phyloP scores from a whole-genome alignment of 1,140 invertebrate species.

The Calliphora vicina region DNA sequence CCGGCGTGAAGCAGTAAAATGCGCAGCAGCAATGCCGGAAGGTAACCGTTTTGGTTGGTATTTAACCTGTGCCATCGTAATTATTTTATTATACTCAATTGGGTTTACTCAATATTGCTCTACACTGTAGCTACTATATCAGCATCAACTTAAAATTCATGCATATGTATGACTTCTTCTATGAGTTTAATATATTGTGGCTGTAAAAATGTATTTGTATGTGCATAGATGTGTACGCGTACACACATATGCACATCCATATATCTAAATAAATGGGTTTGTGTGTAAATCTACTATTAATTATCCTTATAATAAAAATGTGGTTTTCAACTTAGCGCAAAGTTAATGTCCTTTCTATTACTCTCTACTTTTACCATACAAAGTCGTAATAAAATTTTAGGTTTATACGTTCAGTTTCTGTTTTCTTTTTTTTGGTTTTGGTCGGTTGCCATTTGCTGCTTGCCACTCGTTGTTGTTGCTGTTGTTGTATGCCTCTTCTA shows the following conservation, averaged over 20 bases:
- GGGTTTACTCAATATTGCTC: not conserved
- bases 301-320: slow-evolving; percentile 23
- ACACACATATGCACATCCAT: too few species aligned
- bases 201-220: not conserved
- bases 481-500: not conserved
- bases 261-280: not conserved
- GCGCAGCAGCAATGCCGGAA: too few species aligned
- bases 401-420: too few species aligned
- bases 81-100: too few species aligned
- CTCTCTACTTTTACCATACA: not conserved
- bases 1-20: too few species aligned
- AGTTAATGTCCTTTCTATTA: slow-evolving; percentile 33
- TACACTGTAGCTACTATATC: not conserved
- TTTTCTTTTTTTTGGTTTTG: too few species aligned
- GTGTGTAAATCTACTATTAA: slow-evolving; percentile 20
- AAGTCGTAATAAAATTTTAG: slow-evolving; percentile 2
- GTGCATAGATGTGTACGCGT: too few species aligned
- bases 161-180: not conserved
- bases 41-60: too few species aligned
- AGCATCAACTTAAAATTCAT: not conserved
- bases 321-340: slow-evolving; percentile 19
- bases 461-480: not conserved
- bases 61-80: too few species aligned
- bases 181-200: too few species aligned
- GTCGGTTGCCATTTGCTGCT: not conserved